Evolutionary conservation across 2,797 vertebrate species (phyloP).

Genomic region (Pagetopsis macropterus): DNA sequence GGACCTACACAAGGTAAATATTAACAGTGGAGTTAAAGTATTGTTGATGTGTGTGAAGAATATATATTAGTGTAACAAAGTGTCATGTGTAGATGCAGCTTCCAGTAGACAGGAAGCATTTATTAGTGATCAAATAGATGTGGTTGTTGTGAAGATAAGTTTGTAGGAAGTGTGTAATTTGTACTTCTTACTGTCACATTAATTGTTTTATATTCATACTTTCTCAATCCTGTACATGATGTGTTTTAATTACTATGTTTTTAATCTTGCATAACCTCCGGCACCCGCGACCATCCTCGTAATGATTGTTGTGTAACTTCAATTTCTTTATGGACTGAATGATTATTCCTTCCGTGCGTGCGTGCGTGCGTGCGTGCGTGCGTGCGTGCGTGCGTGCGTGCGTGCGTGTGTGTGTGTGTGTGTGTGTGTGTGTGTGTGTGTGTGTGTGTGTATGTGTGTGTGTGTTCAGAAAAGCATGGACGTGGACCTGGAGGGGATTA

Average conservation of each 20-base stretch:
- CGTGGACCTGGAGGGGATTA: slow-evolving; percentile 80
- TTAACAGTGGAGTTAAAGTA: not conserved
- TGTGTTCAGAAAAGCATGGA: slow-evolving; percentile 69
- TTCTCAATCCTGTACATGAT: not conserved
- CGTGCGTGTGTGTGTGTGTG: too few species aligned
- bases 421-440: slow-evolving; percentile 1
- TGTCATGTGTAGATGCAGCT: not conserved
- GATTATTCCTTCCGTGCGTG: not conserved
- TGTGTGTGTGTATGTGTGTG: not conserved
- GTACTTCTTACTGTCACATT: not conserved
- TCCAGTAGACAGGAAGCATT: not conserved
- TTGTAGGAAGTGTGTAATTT: not conserved
- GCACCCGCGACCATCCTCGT: slow-evolving; percentile 4
- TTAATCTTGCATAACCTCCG: slow-evolving; percentile 9
- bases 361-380: too few species aligned
- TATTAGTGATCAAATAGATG: not conserved
- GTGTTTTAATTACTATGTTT: slow-evolving; percentile 7
- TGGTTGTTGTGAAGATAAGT: not conserved
- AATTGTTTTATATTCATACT: not conserved
- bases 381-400: too few species aligned
- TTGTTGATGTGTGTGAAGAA: not conserved
- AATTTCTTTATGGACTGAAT: slow-evolving; percentile 48
- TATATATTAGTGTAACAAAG: not conserved
- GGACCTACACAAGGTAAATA: slow-evolving; percentile 53
- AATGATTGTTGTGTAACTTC: slow-evolving; percentile 53